phyloP scores from a whole-genome alignment of 2,888 invertebrate genomes.

The Pimpla rufipes region DNA sequence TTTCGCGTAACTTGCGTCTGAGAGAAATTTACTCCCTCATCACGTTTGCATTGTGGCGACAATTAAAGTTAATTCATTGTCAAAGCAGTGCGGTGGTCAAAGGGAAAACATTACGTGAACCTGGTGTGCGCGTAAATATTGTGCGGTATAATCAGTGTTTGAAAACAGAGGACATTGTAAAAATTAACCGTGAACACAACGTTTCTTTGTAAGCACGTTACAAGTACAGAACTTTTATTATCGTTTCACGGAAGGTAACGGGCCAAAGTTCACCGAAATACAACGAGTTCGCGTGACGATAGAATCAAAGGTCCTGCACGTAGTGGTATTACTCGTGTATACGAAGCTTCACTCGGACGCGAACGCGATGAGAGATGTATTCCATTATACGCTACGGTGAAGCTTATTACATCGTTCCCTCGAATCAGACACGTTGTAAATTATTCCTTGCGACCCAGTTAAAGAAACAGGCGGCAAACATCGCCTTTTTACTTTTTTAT shows the following conservation, averaged over 20 bases:
- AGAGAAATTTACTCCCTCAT: neutral
- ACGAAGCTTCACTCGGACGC: neutral
- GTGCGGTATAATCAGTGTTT: neutral
- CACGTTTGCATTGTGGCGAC: neutral
- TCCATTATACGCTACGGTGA: slow-evolving; percentile 24
- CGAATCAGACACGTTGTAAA: slow-evolving; percentile 35
- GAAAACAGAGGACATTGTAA: neutral
- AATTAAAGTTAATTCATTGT: neutral
- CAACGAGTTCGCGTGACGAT: slow-evolving; percentile 47
- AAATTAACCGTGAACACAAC: neutral
- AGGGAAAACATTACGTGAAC: neutral
- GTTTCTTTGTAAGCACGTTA: slow-evolving; percentile 28
- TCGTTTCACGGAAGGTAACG: slow-evolving; percentile 25
- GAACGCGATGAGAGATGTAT: slow-evolving; percentile 30
- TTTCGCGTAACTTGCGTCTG: neutral
- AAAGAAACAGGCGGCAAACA: neutral
- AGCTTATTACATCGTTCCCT: slow-evolving; percentile 42
- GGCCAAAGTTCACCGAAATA: slow-evolving; percentile 48
- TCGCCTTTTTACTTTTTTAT: neutral
- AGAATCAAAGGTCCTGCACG: slow-evolving; percentile 10
- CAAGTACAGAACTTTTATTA: slow-evolving; percentile 26
- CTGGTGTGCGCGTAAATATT: no score
- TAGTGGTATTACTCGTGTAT: neutral
- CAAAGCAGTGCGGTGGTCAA: neutral
- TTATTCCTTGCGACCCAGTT: slow-evolving; percentile 17